Evolutionary conservation across 2,113 vertebrate genomes (phyloP).

Genomic region (Aptenodytes forsteri): DNA sequence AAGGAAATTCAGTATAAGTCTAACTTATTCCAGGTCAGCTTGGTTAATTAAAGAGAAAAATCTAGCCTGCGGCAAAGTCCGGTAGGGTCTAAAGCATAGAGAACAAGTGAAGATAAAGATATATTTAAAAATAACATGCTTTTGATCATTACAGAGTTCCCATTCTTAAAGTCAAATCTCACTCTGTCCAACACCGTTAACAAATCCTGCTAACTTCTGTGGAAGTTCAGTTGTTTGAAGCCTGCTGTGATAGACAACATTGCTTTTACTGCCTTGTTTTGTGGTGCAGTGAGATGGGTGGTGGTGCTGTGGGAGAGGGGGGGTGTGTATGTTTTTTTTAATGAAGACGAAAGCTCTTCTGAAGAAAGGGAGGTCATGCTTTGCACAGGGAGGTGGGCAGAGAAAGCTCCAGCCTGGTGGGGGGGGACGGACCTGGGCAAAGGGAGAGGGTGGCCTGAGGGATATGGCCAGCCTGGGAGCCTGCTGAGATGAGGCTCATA

Average conservation of each 20-base stretch:
- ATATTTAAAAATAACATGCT: not conserved
- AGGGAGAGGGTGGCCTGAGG: no score
- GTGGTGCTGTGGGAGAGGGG: rapidly evolving
- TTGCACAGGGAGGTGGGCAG: not conserved
- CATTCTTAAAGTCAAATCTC: not conserved
- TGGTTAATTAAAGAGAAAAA: constrained; percentile 47
- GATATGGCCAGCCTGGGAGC: rapidly evolving
- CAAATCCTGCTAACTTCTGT: not conserved
- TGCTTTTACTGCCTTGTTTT: not conserved
- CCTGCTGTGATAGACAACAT: rapidly evolving
- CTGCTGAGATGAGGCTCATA: not conserved
- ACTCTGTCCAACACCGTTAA: not conserved
- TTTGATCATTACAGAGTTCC: not conserved
- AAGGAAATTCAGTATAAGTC: not conserved
- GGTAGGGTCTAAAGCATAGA: not conserved
- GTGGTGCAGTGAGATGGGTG: not conserved
- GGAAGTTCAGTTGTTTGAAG: not conserved
- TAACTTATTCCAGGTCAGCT: not conserved
- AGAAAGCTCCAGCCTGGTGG: rapidly evolving
- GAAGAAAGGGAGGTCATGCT: rapidly evolving
- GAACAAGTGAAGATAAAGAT: not conserved
- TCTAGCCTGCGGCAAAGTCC: not conserved
- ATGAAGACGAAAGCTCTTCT: rapidly evolving
- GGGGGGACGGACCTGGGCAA: rapidly evolving
- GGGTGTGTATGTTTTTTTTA: rapidly evolving